Evolutionary conservation across 2,888 invertebrate species (phyloP).

Genomic region (Tiphia femorata): DNA sequence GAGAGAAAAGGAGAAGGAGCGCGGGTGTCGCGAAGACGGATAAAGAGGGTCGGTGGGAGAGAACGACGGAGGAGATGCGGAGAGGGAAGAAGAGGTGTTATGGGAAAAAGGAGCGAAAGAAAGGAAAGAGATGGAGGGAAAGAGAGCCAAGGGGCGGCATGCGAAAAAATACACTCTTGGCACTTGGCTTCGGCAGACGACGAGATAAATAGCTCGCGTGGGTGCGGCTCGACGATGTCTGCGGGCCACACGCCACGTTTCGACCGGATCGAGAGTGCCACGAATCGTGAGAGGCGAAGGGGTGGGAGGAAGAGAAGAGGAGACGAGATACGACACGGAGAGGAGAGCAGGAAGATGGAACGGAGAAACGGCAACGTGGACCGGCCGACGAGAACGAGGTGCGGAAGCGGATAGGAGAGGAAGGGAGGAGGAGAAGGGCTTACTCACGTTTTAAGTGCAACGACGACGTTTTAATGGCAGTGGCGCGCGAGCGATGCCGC

Average conservation of each 20-base stretch:
- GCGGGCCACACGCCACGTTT: conserved; percentile 55
- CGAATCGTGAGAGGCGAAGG: conserved; percentile 22
- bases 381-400: background rate
- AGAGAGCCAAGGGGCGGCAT: conserved; percentile 25
- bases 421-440: conserved; percentile 16
- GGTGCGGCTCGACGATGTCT: conserved; percentile 62
- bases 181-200: conserved; percentile 60
- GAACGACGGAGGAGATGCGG: background rate
- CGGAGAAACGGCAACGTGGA: background rate
- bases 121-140: background rate
- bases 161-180: conserved; percentile 60
- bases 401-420: conserved; percentile 4
- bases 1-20: too few species aligned
- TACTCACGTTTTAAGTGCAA: conserved; percentile 27
- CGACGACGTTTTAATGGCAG: conserved; percentile 29
- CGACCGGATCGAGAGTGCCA: conserved; percentile 40
- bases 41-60: conserved; percentile 24
- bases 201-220: conserved; percentile 62
- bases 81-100: background rate
- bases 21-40: too few species aligned
- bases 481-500: background rate
- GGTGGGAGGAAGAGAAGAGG: conserved; percentile 9
- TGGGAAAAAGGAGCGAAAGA: background rate
- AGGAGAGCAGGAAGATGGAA: background rate
- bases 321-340: background rate